Evolutionary conservation across 2,797 vertebrate genomes (phyloP), one percentile per base, ranked within the genome.

Genomic region (Chaenodraco wilsoni): DNA sequence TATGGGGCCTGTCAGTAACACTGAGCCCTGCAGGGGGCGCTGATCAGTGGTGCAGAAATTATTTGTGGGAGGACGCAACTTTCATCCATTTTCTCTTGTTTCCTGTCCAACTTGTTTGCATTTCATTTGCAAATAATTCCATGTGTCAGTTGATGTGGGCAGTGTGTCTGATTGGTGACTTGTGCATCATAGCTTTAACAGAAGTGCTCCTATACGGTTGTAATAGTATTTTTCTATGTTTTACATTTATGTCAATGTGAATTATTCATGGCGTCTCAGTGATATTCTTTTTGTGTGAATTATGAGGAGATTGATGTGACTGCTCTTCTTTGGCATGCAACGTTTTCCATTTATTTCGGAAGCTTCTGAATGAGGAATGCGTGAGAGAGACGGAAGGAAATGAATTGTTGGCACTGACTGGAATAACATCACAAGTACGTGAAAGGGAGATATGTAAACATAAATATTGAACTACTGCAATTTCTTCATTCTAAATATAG

Each of bases 401-500:
- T 15, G n/a, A 73, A 54, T 31, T 23, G 43, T 37, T 74, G 72
- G 58, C 48, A 44, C 57, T 68, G 9, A 13, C 11, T 55, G 54
- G 51, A 60, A 79, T 65, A 65, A 71, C 16, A 60, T 67, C 10
- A 33, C 23, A 57, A 62, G 66, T 40, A 46, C 46, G 70, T 69
- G 67, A 74, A 45, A 41, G n/a, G 17, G 46, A 62, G 43, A 46
- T 65, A 77, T 62, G 48, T 72, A 82, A 80, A 80, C 60, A 70
- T 45, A 64, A 33, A 41, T n/a, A 61, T 17, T 5, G 16, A 56
- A 63, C 51, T 48, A 55, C 16, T 43, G 52, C 51, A 16, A 54
- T 54, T 54, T 78, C 63, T 46, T 69, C 41, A 2, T 12, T 58
- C 16, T 63, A 67, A 58, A 72, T 65, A 50, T 31, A 62, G 33